phyloP scores from a whole-genome alignment of 2,113 vertebrate species.

The Mixornis gularis region DNA sequence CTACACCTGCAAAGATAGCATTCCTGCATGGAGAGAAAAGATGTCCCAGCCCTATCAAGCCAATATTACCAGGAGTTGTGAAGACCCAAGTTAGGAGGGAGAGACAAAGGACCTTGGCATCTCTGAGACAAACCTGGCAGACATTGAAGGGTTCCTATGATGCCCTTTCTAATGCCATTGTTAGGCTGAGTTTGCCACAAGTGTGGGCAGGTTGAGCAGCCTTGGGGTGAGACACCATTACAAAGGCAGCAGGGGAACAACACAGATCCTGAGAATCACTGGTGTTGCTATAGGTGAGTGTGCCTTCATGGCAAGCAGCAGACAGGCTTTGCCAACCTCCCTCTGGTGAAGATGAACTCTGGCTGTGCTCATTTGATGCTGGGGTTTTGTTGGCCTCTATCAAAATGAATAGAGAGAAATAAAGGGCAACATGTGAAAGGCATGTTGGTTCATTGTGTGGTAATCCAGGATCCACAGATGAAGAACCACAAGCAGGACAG shows the following conservation, averaged over 20 bases:
- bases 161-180: background rate
- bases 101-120: background rate
- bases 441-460: fast-evolving
- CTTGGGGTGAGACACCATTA: background rate
- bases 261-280: background rate
- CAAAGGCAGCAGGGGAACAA: background rate
- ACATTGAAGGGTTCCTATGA: background rate
- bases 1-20: background rate
- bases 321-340: background rate
- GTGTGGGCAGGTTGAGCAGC: background rate
- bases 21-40: background rate
- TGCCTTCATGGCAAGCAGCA: background rate
- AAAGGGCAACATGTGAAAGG: background rate
- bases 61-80: background rate
- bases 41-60: background rate
- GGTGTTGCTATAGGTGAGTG: background rate
- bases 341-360: background rate
- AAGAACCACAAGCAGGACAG: background rate
- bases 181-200: background rate
- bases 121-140: background rate
- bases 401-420: too few species aligned
- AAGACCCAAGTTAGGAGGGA: background rate
- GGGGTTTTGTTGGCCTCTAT: too few species aligned
- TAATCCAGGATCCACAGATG: background rate
- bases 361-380: background rate